Conservation (phyloP, 92 coral and sea anemone genomes). For the Scolanthus callimorphus region DNA sequence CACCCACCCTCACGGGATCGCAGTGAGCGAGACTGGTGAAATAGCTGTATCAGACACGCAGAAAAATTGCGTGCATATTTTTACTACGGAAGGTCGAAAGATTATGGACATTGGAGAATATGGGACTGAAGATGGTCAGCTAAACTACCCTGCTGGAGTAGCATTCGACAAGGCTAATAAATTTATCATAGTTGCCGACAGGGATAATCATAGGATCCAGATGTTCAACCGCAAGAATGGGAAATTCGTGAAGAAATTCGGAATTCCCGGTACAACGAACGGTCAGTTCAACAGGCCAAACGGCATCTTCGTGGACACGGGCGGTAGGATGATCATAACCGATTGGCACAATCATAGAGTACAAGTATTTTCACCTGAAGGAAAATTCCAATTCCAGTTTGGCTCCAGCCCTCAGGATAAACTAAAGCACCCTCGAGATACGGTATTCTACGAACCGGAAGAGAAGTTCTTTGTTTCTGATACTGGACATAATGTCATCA, state of each 20-base stretch:
- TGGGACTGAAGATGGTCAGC: constrained; percentile 63
- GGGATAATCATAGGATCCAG: constrained; percentile 77
- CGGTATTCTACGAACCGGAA: constrained; percentile 48
- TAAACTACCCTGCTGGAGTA: constrained; percentile 75
- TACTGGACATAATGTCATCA: constrained; percentile 76
- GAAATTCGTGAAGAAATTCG: constrained; percentile 67
- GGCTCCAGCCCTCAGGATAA: constrained; percentile 54
- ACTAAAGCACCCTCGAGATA: constrained; percentile 79
- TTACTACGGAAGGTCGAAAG: constrained; percentile 60
- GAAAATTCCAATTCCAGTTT: constrained; percentile 64
- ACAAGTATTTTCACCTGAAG: constrained; percentile 71
- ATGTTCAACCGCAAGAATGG: constrained; percentile 73
- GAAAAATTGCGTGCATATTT: constrained; percentile 70
- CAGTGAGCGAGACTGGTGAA: constrained; percentile 63
- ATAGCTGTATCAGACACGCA: constrained; percentile 81
- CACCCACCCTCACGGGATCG: constrained; percentile 81
- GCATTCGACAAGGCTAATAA: constrained; percentile 80
- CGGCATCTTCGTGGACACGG: constrained; percentile 58
- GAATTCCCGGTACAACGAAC: constrained; percentile 54
- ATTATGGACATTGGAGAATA: constrained; percentile 61
- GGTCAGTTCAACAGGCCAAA: constrained; percentile 81
- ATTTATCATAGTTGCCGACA: constrained; percentile 69
- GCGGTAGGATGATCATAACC: constrained; percentile 66
- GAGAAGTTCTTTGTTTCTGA: constrained; percentile 76
- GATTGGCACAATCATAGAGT: constrained; percentile 89